Percentiles rank a stretch among this genome's conserved stretches.
Conservation (phyloP, 2,797 vertebrate species). For the Amazona finschi region DNA sequence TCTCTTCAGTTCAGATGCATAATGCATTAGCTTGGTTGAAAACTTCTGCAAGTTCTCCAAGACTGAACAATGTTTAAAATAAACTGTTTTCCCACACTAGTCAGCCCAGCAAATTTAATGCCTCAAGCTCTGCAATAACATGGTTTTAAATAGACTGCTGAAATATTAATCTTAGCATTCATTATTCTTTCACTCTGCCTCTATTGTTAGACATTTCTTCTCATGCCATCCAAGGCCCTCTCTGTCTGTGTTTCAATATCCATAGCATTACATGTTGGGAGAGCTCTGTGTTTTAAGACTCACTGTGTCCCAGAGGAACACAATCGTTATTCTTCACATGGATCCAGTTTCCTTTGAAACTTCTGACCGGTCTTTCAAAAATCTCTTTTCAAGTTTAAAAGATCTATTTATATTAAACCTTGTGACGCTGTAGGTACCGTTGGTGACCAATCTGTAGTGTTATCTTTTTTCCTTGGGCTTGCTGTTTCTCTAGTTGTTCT, state of each 20-base stretch:
- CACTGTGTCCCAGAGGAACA: neutral
- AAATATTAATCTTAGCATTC: slow-evolving; percentile 54
- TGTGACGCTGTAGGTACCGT: neutral
- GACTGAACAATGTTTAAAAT: slow-evolving; percentile 35
- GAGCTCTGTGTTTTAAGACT: neutral
- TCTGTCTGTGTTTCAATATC: neutral
- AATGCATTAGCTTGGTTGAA: slow-evolving; percentile 35
- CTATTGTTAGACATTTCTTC: neutral
- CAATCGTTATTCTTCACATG: neutral
- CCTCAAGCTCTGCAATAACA: slow-evolving; percentile 57
- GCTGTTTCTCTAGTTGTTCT: neutral
- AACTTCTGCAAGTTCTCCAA: slow-evolving; percentile 46
- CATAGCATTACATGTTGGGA: neutral
- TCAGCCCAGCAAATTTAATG: slow-evolving; percentile 55
- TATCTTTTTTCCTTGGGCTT: neutral
- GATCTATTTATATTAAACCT: neutral
- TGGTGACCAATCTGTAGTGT: neutral
- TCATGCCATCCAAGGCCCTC: neutral
- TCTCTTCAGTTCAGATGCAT: slow-evolving; percentile 25
- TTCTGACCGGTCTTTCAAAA: neutral
- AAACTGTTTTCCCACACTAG: slow-evolving; percentile 50
- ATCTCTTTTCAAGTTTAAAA: neutral
- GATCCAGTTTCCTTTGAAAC: neutral
- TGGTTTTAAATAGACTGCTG: slow-evolving; percentile 53
- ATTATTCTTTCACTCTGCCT: slow-evolving; percentile 35